Percentiles rank a stretch among this genome's conserved stretches.
These are phyloP conservation scores for Crotalus helleri DNA, from an alignment of 2,113 vertebrate species.

Conservation along the genomic window DNA sequence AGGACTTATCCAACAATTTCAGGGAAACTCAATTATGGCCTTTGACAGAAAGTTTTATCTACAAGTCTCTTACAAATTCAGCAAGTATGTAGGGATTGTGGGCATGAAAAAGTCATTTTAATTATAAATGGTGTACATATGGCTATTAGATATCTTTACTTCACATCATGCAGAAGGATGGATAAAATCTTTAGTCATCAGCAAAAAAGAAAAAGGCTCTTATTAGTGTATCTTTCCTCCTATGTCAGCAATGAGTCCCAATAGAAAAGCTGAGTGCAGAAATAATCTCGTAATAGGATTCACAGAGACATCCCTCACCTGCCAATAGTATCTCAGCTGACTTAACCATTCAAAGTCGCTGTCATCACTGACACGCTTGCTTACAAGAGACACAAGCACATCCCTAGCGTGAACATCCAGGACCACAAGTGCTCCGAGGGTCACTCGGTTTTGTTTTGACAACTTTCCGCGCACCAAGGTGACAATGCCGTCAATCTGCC, in stretches of 20 bases:
- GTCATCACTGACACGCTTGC: slow-evolving; percentile 79
- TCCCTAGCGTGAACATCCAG: slow-evolving; percentile 85
- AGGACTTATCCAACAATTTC: slow-evolving; percentile 20
- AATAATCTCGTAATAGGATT: slow-evolving; percentile 48
- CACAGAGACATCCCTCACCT: slow-evolving; percentile 65
- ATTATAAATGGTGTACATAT: slow-evolving; percentile 24
- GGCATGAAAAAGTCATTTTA: slow-evolving; percentile 39
- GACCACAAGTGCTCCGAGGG: slow-evolving; percentile 83
- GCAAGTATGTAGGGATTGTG: slow-evolving; percentile 19
- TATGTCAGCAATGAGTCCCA: slow-evolving; percentile 39
- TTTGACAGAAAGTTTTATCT: slow-evolving; percentile 22
- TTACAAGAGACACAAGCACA: slow-evolving; percentile 77
- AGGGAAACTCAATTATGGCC: slow-evolving; percentile 22
- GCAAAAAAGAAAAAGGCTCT: slow-evolving; percentile 33
- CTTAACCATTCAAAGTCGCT: slow-evolving; percentile 89
- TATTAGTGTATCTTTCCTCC: slow-evolving; percentile 14
- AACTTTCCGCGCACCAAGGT: slow-evolving; percentile 81
- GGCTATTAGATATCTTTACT: slow-evolving; percentile 34
- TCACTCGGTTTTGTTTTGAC: slow-evolving; percentile 85
- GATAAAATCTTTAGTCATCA: slow-evolving; percentile 37
- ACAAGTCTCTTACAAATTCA: slow-evolving; percentile 33
- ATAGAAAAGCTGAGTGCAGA: slow-evolving; percentile 48
- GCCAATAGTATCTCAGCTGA: slow-evolving; percentile 89
- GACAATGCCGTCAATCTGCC: slow-evolving; percentile 85
- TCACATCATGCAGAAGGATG: slow-evolving; percentile 36